A percentile compares a stretch with the other conserved stretches of the same genome.
Conservation (phyloP, 2,113 vertebrate species). For the Chloroceryle aenea region DNA sequence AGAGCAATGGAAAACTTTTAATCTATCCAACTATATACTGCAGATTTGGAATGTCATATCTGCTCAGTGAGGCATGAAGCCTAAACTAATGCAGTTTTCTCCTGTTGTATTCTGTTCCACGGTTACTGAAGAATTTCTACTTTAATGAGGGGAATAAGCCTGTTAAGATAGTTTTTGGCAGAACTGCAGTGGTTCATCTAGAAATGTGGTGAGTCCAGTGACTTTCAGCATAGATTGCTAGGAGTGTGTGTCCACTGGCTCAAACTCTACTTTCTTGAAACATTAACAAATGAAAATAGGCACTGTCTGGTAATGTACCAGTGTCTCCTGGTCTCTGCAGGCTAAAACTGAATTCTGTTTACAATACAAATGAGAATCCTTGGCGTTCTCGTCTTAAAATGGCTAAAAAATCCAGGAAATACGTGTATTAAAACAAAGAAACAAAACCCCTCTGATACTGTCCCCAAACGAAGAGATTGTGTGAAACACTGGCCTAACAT, state of each 20-base stretch:
- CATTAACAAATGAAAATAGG: neutral
- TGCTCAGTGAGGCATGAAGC: neutral
- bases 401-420: neutral
- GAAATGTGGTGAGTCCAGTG: neutral
- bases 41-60: neutral
- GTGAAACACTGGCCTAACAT: neutral
- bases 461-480: neutral
- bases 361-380: neutral
- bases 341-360: neutral
- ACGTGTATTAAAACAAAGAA: neutral
- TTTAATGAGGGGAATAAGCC: neutral
- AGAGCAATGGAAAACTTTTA: neutral
- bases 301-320: neutral
- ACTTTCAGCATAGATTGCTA: neutral
- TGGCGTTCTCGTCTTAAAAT: neutral
- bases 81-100: neutral
- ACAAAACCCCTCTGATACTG: neutral
- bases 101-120: neutral
- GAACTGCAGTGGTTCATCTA: neutral
- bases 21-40: neutral
- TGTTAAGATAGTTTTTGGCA: neutral
- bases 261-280: neutral
- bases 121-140: neutral
- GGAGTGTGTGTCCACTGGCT: neutral
- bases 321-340: neutral